Evolutionary conservation across 2,113 vertebrate species (phyloP).

Genomic region (Lophius piscatorius): DNA sequence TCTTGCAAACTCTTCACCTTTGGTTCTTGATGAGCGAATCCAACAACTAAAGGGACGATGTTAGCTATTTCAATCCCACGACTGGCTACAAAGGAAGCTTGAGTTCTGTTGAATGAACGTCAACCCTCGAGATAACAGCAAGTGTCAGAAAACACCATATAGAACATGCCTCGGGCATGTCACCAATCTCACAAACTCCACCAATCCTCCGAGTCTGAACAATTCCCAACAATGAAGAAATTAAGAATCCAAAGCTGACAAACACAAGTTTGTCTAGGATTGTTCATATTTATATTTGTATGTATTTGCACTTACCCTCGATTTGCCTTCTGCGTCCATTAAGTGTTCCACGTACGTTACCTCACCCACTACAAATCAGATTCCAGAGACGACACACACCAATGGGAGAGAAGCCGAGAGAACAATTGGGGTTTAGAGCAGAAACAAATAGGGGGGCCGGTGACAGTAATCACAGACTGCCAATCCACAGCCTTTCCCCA

Average conservation of each 20-base stretch:
- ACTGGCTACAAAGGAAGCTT: conserved; percentile 68
- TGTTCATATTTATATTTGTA: conserved; percentile 71
- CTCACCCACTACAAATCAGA: conserved; percentile 99
- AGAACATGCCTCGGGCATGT: conserved; percentile 60
- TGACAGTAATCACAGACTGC: conserved; percentile 92
- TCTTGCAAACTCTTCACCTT: conserved; percentile 50
- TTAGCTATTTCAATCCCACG: conserved; percentile 66
- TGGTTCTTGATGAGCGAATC: conserved; percentile 65
- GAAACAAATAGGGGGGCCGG: conserved; percentile 89
- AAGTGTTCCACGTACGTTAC: conserved; percentile 99
- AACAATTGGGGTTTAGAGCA: conserved; percentile 99
- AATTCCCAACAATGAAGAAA: conserved; percentile 72
- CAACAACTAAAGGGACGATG: conserved; percentile 65
- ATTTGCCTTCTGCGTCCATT: conserved; percentile 99
- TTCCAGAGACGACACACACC: conserved; percentile 99
- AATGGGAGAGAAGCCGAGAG: conserved; percentile 99
- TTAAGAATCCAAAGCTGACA: conserved; percentile 80
- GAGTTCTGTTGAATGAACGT: conserved; percentile 65
- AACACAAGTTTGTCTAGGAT: conserved; percentile 81
- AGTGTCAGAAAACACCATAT: conserved; percentile 67
- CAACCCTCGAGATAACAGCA: conserved; percentile 63
- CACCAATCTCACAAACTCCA: conserved; percentile 68
- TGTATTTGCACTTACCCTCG: conserved; percentile 98
- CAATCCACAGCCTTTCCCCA: conserved; percentile 90
- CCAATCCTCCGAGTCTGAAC: conserved; percentile 64